Base-by-base conservation (phyloP, 1,140 invertebrate species). In the Mamestra configurata region DNA sequence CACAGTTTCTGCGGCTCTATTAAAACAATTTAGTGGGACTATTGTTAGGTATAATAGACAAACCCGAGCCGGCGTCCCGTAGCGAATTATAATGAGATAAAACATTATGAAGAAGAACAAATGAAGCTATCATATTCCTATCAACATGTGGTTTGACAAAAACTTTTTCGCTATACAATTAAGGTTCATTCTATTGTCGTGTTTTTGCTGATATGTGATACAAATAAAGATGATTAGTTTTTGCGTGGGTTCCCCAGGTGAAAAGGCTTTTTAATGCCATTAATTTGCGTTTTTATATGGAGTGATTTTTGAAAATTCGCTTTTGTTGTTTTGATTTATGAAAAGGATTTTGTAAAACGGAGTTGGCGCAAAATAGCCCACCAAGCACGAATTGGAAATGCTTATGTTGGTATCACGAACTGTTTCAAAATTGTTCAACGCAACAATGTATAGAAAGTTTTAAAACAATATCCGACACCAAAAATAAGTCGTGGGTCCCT, bases 91-190 rank as follows among this genome's bases (percentile, higher is more conserved):
- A 93, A 94, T 93, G 91, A 93, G 86, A 84, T 89, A 83, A 91
- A 92, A 84, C 70, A 53, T 66, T 82, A 86, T 61, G 43, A 88
- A 86, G 83, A 72, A 87, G 75, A 88, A 88, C 87, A 90, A 92
- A 94, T 94, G 90, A 93, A 94, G 93, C 89, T 90, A 94, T 94
- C 93, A 93, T 80, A 80, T 84, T 88, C 85, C 86, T 85, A 89
- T 80, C 80, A 88, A 89, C 92, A 93, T 90, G 86, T 90, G 91
- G 81, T 79, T 64, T 43, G 80, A 81, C 84, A 88, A 90, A 88
- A 85, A 51, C 80, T 68, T 83, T 88, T 83, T 87, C 79, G 79
- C 89, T 86, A 81, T 84, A 79, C 78, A 77, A 82, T 82, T 68
- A 82, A 81, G 79, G 40, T 40, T 40, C 43, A 11, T 40, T 59